phyloP scores from a whole-genome alignment of 1,140 invertebrate species.

The Saccostrea cuccullata region DNA sequence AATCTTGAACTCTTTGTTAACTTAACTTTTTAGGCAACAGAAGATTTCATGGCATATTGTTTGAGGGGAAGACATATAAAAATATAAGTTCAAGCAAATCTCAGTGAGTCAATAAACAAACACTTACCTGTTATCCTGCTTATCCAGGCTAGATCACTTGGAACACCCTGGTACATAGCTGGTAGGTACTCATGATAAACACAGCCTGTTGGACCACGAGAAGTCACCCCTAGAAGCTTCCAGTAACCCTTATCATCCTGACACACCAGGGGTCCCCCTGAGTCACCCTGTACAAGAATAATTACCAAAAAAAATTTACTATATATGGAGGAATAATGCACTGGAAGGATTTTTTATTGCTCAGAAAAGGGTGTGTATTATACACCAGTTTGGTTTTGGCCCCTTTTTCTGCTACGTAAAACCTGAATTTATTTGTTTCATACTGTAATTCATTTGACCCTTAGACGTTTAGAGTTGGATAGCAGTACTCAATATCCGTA shows the following conservation, averaged over 20 bases:
- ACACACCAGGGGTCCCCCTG: constrained; percentile 91
- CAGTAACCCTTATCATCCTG: constrained; percentile 81
- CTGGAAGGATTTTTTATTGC: not conserved
- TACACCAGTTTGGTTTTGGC: too few relatives aligned
- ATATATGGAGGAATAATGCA: not conserved
- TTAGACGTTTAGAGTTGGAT: too few relatives aligned
- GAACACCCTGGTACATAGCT: constrained; percentile 42
- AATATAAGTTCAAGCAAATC: too few relatives aligned
- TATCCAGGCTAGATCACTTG: constrained; percentile 45
- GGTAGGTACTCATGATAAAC: not conserved
- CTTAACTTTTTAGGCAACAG: too few relatives aligned
- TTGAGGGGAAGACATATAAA: too few relatives aligned
- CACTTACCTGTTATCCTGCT: constrained; percentile 13
- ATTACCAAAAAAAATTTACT: not conserved
- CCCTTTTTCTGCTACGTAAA: too few relatives aligned
- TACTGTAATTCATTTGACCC: too few relatives aligned
- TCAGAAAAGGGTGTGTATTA: not conserved
- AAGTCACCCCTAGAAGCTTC: constrained; percentile 87
- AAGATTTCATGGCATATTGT: too few relatives aligned
- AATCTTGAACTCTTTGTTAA: too few relatives aligned
- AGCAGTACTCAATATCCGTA: too few relatives aligned
- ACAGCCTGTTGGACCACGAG: constrained; percentile 63
- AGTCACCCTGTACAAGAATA: constrained; percentile 83
- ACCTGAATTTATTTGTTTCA: too few relatives aligned
- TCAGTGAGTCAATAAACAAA: too few relatives aligned